A percentile compares a stretch with the other conserved stretches of the same genome.
Evolutionary conservation across 2,113 vertebrate genomes (phyloP).

Genomic region (Leptobrachium leishanense): DNA sequence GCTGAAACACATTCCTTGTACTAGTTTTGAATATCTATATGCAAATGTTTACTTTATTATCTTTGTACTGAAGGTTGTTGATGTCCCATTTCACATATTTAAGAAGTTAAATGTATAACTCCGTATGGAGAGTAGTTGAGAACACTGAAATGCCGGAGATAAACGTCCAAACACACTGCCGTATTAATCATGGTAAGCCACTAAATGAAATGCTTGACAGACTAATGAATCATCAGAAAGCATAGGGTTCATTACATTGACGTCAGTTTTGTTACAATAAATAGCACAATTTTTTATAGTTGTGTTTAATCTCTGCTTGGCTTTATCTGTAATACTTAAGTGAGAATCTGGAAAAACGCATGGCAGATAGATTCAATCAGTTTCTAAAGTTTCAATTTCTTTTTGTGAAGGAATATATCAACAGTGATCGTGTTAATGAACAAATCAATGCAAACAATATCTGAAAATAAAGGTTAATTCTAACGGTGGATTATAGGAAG

Average conservation of each 20-base stretch:
- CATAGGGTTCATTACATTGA: constrained; percentile 27
- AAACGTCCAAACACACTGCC: constrained; percentile 46
- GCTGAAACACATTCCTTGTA: too few relatives aligned
- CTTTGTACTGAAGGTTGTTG: neutral
- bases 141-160: constrained; percentile 36
- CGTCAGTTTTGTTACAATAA: constrained; percentile 37
- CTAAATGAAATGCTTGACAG: constrained; percentile 46
- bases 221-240: constrained; percentile 45
- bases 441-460: too few relatives aligned
- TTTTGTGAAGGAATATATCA: too few relatives aligned
- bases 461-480: too few relatives aligned
- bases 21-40: too few relatives aligned
- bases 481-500: too few relatives aligned
- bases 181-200: constrained; percentile 50
- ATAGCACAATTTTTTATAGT: constrained; percentile 30
- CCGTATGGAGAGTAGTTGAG: constrained; percentile 17
- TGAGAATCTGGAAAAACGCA: constrained; percentile 21
- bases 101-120: neutral
- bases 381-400: neutral
- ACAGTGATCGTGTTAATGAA: too few relatives aligned
- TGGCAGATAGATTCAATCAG: neutral
- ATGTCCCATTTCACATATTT: neutral
- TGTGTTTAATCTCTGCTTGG: constrained; percentile 45
- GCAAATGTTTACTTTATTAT: neutral
- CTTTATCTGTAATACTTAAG: constrained; percentile 35